Conservation (phyloP, 2,113 vertebrate genomes). For the Dasypus novemcinctus region DNA sequence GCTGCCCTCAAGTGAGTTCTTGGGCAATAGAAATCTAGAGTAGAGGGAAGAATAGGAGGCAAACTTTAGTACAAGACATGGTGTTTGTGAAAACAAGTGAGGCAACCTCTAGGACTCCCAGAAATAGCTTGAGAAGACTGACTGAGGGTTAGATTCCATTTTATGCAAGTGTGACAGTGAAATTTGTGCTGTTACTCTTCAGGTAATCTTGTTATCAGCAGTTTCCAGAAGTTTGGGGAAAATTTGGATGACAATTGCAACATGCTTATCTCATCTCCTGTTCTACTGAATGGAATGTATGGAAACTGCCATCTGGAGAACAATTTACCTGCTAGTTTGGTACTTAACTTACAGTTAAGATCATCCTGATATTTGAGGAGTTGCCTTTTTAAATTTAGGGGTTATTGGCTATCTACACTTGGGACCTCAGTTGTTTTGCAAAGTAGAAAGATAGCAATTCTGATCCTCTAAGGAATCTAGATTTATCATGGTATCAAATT, state of each 20-base stretch:
- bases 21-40: not conserved
- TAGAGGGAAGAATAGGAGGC: not conserved
- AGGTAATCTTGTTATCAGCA: not conserved
- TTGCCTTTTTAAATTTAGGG: not conserved
- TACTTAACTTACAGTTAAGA: not conserved
- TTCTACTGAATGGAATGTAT: not conserved
- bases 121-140: not conserved
- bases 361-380: not conserved
- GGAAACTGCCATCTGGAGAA: not conserved
- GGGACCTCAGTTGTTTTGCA: constrained; percentile 8
- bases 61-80: not conserved
- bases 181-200: not conserved
- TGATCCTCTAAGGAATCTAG: not conserved
- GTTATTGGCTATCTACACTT: not conserved
- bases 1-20: not conserved
- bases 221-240: not conserved
- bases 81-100: not conserved
- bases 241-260: not conserved
- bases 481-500: not conserved
- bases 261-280: not conserved
- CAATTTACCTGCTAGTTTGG: not conserved
- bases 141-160: not conserved
- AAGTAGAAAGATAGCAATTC: not conserved
- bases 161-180: not conserved
- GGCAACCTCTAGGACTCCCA: not conserved